Percentiles rank a stretch among this genome's conserved stretches.
Evolutionary conservation across 2,888 invertebrate species (phyloP).

Genomic region (Meandrusa payeni): DNA sequence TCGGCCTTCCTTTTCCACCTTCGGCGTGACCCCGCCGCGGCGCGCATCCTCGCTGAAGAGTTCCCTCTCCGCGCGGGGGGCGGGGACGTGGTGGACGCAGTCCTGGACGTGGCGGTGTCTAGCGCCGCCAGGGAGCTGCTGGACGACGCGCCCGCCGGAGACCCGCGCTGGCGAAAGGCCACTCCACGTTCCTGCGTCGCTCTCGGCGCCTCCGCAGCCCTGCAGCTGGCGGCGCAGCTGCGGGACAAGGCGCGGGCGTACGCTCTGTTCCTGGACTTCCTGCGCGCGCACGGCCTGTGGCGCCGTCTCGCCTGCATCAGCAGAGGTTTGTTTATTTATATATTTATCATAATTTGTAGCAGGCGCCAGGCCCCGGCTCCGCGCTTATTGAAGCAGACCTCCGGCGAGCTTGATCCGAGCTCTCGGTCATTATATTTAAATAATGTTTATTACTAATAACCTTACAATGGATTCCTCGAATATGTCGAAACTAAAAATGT

Average conservation of each 20-base stretch:
- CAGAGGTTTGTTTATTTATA: constrained; percentile 37
- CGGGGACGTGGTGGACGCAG: constrained; percentile 69
- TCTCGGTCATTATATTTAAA: no score
- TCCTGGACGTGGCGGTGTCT: constrained; percentile 59
- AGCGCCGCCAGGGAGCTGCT: constrained; percentile 87
- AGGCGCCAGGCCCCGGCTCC: no score
- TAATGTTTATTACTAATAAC: no score
- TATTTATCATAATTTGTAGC: no score
- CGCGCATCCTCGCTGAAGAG: constrained; percentile 44
- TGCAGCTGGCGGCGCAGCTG: constrained; percentile 92
- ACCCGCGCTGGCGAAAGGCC: constrained; percentile 80
- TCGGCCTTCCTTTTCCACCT: constrained; percentile 89
- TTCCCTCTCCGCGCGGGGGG: constrained; percentile 47
- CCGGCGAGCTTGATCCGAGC: no score
- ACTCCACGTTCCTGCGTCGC: constrained; percentile 51
- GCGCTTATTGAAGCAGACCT: no score
- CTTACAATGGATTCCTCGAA: no score
- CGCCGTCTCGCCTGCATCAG: constrained; percentile 71
- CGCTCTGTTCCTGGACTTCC: constrained; percentile 87
- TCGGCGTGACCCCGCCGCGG: constrained; percentile 68
- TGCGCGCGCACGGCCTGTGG: constrained; percentile 86
- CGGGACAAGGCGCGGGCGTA: constrained; percentile 93
- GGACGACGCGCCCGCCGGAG: constrained; percentile 93
- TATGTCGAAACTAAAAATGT: no score
- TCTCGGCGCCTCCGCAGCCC: constrained; percentile 87